Base-by-base conservation (phyloP, 2,113 vertebrate genomes). In the Marmota monax region DNA sequence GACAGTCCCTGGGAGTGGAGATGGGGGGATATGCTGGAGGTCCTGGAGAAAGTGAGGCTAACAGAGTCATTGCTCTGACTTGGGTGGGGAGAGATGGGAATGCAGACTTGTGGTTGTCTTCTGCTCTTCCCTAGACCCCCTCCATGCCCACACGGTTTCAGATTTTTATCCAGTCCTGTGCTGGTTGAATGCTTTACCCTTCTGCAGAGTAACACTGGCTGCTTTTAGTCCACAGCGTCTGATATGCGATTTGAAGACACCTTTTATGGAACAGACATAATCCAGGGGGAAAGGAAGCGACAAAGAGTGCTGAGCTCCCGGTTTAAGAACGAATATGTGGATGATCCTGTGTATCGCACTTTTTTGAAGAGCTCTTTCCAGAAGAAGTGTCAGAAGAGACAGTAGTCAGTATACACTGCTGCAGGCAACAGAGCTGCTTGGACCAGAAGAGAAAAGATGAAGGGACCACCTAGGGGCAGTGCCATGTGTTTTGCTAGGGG, bases 161-260 rank as follows among this genome's bases (percentile, higher is more conserved):
- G 18, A 18, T 27, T 37, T 51, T 22, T 80, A 37, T 87, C 27
- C 39, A 63, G 88, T 69, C 29, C 27, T 96, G 20, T 65, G 27
- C 10, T 73, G 37, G 39, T 85, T 89, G 77, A 14, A 42, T 93
- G 56, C 72, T 8, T 4, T 87, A 48, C 8, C 7, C 16, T 94
- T 86, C 70, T 3, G 45, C 12, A 16, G 0, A 84, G 11, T 97
- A 97, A 98, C 95, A 7, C 82, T 96, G 23, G 88, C 89, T 98
- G 69, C 27, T 97, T 98, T 98, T 92, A 99, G 99, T 99, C 99
- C 92, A 99, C 99, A 97, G 99, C 99, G 25, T 99, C 99, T 89
- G 99, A 99, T 92, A 99, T 99, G 99, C 99, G 99, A 96, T 99
- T 99, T 97, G 99, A 99, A 98, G 99, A 99, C 89, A 98, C 99